Evolutionary conservation across 2,797 vertebrate genomes (phyloP), one percentile per base, ranked within the genome.

Genomic region (Gymnothorax reevesii): DNA sequence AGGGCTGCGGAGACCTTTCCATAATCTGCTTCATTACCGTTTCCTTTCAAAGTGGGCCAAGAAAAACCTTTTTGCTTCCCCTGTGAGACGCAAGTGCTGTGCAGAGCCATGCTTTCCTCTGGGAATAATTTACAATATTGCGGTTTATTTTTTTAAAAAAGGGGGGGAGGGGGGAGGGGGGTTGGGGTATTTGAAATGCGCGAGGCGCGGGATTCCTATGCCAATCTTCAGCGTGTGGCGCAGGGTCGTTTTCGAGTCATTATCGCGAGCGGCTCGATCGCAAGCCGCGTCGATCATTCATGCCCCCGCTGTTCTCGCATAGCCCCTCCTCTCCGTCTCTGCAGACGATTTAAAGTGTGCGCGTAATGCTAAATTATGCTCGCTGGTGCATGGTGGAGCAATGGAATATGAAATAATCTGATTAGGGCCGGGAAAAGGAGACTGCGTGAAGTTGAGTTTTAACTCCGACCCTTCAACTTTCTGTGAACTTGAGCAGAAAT

Each of bases 401-500:
- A 84, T 82, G 84, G 79, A 85, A 84, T 85, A 80, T 87, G 60
- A 59, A 75, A 57, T 84, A 87, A 87, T 86, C 84, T 86, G 86
- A 89, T 87, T 89, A 87, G 57, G 71, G 49, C 55, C 55, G 66
- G 84, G 75, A 86, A 79, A 87, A 82, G 86, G 88, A 88, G 87
- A 83, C 6, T 33, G 83, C 83, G 33, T 83, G 83, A 83, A 83
- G 66, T 60, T 20, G 57, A 86, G 87, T 86, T 89, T 85, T 84
- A 82, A 83, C 71, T 86, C 86, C 15, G 64, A 87, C 69, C 71
- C 52, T 54, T 91, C 88, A 91, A 90, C 91, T 90, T 59, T 90
- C 79, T 33, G 83, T 90, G 90, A 92, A 92, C 89, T 87, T 85
- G 79, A 87, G 12, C 87, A 85, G 87, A 86, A 88, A 85, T 86